Base-by-base conservation (phyloP, 2,113 vertebrate genomes). In the Columba janthina region DNA sequence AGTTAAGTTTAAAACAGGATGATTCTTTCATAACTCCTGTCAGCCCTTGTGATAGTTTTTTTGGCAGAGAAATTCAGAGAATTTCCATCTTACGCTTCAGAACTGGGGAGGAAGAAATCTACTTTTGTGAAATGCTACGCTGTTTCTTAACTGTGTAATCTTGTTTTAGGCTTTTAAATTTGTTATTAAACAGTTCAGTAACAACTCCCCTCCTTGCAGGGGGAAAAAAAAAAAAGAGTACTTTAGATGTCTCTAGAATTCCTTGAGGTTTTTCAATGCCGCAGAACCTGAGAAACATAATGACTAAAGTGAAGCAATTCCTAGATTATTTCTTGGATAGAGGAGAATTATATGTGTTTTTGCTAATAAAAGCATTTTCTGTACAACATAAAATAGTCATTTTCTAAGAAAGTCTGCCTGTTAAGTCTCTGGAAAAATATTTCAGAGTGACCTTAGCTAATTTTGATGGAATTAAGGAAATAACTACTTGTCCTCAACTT, bases 1-100 rank as follows among this genome's bases (percentile, higher is more conserved):
- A 96, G 61, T 84, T 78, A 84, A 71, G 83, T 72, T 92, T 90
- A 77, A 56, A 94, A 81, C 76, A 80, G 85, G 90, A 58, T 81
- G 71, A 34, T 86, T 92, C 67, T 94, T 93, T 95, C 53, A 34
- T 93, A 85, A 73, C 44, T 94, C 32, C 44, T 93, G 75, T 91
- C 53, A 81, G 56, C 32, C 40, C 56, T 67, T 53, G 5, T 8
- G 72, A 85, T 92, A 80, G 50, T 19, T 75, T 80, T 44, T 92
- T 86, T 93, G 90, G 85, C 75, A 94, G 56, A 58, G 72, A 46
- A 89, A 60, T 78, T 90, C 44, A 61, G 65, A 81, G 79, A 88
- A 69, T 21, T 93, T 85, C 88, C 21, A 40, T 96, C 73, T 89
- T 84, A 14, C 1, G 10, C 32, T 91, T 92, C 19, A 69, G 53